These are phyloP conservation scores for Sceloporus tristichus DNA, from an alignment of 2,113 vertebrate species.

Conservation along the genomic window DNA sequence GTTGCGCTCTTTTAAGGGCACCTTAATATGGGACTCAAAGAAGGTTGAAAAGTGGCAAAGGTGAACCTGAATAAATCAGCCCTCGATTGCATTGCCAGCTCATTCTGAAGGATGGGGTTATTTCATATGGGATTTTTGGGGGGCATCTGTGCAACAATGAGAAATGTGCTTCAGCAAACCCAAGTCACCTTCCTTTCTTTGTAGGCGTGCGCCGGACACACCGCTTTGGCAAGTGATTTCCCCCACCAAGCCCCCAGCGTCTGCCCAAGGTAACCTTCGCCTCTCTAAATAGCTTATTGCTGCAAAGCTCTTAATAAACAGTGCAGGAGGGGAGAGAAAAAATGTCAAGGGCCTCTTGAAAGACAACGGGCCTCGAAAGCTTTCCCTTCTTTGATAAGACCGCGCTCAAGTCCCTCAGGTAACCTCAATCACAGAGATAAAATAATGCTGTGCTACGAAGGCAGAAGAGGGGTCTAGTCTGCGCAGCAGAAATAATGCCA, in stretches of 20 bases:
- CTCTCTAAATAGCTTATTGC: constrained; percentile 9
- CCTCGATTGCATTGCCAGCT: neutral
- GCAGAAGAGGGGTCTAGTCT: too few species aligned
- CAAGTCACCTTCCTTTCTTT: neutral
- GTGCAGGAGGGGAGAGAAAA: neutral
- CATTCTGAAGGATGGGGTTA: neutral
- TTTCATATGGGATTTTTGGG: too few species aligned
- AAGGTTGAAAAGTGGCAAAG: too few species aligned
- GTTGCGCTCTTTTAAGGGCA: too few species aligned
- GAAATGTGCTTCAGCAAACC: neutral
- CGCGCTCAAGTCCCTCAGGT: neutral
- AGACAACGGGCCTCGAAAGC: neutral
- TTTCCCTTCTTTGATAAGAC: neutral
- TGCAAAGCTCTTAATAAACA: neutral
- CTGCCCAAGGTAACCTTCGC: neutral
- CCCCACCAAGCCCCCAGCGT: neutral
- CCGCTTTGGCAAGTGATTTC: neutral
- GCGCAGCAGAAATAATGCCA: too few species aligned
- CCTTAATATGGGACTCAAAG: too few species aligned
- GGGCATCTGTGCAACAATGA: neutral
- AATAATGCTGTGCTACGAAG: too few species aligned
- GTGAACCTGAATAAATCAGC: too few species aligned
- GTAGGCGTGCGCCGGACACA: neutral
- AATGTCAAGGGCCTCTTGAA: neutral
- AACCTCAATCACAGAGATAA: neutral